Base-by-base conservation (phyloP, 2,888 invertebrate species). In the Drosophila tanythrix region DNA sequence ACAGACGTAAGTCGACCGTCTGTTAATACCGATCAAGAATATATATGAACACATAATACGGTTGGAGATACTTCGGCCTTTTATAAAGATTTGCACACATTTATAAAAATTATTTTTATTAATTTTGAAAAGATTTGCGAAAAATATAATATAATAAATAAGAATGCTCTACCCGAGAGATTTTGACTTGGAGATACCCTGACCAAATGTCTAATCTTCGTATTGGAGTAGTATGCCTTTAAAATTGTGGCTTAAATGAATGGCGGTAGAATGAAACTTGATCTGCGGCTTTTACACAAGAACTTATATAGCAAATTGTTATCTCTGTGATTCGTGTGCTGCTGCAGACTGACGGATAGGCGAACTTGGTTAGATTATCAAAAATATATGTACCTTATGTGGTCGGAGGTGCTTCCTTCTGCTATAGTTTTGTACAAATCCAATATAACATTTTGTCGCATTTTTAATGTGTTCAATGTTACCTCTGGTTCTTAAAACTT, bases 71-170 rank as follows among this genome's bases (percentile, higher is more conserved):
- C 46, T 46, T 46, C 25, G 15, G 3, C 13, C 7, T 46, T 46
- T 46, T 15, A 46, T 46, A 46, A 46, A 46, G 25, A 46, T 25
- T 46, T 46, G 25, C 46, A 21, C 46, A 46, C 46, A 46, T 46
- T 46, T 46, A 15, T 21, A 8, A 25, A 15, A 25, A 25, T 15
- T 0, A 0, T 7, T 7, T 21, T 13, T 46, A 25, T 46, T 21
- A 15, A 25, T 25, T 21, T 46, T 13, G 3, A 46, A 46, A 25
- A 46, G 7, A 25, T 15, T 25, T 8, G 7, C 7, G 46, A 15
- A 15, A 25, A 15, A 46, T 25, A 25, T 8, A 33, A 33, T 33
- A 33, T 29, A 6, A 33, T 46, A 25, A 15, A 7, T 13, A 43
- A 43, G 13, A 21, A 21, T 43, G 13, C 3, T 21, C 6, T 13